phyloP scores from a whole-genome alignment of 2,113 vertebrate species.

The Sclerurus mexicanus region DNA sequence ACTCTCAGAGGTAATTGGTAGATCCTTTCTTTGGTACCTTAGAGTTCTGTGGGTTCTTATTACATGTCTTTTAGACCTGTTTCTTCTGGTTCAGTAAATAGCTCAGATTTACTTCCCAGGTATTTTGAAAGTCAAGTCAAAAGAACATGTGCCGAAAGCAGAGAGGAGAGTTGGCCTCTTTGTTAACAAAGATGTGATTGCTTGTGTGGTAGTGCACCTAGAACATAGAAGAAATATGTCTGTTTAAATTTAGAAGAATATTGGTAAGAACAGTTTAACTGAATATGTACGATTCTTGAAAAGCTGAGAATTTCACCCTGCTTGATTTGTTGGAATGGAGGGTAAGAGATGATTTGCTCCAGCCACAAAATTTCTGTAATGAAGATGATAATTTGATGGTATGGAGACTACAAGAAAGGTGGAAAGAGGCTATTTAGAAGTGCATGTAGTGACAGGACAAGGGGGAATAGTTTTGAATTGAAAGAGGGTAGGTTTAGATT shows the following conservation, averaged over 20 bases:
- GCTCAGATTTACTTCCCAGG: not conserved
- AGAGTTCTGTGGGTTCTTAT: not conserved
- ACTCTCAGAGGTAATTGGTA: slow-evolving; percentile 85
- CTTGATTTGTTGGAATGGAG: not conserved
- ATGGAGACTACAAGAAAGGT: not conserved
- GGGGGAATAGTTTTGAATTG: not conserved
- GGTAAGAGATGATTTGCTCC: not conserved
- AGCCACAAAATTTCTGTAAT: not conserved
- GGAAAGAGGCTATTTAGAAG: not conserved
- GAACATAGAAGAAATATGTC: not conserved
- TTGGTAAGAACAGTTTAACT: not conserved
- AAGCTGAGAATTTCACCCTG: not conserved
- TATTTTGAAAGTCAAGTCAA: not conserved
- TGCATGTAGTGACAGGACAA: not conserved
- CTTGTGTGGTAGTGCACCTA: not conserved
- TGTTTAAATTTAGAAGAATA: not conserved
- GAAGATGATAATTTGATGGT: not conserved
- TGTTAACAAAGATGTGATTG: not conserved
- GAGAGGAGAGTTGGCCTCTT: not conserved
- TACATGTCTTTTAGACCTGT: fast-evolving
- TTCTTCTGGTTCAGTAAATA: not conserved
- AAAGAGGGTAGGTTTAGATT: not conserved
- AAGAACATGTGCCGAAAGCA: not conserved
- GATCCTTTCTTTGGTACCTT: not conserved
- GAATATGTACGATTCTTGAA: fast-evolving